Percentiles rank a stretch among this genome's conserved stretches.
These are phyloP conservation scores for Antennarius maculatus DNA, from an alignment of 2,797 vertebrate species.

Conservation along the genomic window DNA sequence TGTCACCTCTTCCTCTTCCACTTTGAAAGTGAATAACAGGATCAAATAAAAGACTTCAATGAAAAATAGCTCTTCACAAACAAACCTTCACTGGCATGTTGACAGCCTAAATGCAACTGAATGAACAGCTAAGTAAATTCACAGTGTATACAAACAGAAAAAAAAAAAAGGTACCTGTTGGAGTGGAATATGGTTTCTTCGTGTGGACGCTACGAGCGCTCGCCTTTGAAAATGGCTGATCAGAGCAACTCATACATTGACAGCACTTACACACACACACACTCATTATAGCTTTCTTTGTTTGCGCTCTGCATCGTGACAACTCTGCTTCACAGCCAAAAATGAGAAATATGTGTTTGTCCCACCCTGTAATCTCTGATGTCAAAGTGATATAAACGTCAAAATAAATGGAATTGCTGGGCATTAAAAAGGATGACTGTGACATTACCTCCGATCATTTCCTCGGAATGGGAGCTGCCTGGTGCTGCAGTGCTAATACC, in stretches of 20 bases:
- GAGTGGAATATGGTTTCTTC: slow-evolving; percentile 1
- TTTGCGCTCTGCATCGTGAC: slow-evolving; percentile 28
- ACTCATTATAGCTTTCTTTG: slow-evolving; percentile 23
- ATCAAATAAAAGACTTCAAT: slow-evolving; percentile 12
- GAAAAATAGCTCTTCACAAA: slow-evolving; percentile 13
- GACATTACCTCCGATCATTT: slow-evolving; percentile 40
- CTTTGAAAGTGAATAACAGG: not conserved
- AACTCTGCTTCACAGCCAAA: slow-evolving; percentile 1
- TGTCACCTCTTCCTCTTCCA: slow-evolving; percentile 1
- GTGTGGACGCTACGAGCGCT: slow-evolving; percentile 7
- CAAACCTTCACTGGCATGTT: not conserved
- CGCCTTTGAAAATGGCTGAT: slow-evolving; percentile 23
- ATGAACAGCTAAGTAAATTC: slow-evolving; percentile 8
- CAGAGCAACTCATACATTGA: not conserved
- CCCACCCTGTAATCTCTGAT: slow-evolving; percentile 22
- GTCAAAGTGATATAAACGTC: slow-evolving; percentile 35
- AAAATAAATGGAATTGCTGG: slow-evolving; percentile 37
- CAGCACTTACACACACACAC: slow-evolving; percentile 7
- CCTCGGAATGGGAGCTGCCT: not conserved
- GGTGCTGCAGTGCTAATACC: slow-evolving; percentile 23
- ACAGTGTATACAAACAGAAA: not conserved
- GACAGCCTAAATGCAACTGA: slow-evolving; percentile 4
- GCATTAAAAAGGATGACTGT: slow-evolving; percentile 49
- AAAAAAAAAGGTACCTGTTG: not conserved
- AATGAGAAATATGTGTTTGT: slow-evolving; percentile 47